Percentiles rank a stretch among this genome's conserved stretches.
These are phyloP conservation scores for Tinamus major DNA, from an alignment of 2,797 vertebrate genomes.

Conservation along the genomic window DNA sequence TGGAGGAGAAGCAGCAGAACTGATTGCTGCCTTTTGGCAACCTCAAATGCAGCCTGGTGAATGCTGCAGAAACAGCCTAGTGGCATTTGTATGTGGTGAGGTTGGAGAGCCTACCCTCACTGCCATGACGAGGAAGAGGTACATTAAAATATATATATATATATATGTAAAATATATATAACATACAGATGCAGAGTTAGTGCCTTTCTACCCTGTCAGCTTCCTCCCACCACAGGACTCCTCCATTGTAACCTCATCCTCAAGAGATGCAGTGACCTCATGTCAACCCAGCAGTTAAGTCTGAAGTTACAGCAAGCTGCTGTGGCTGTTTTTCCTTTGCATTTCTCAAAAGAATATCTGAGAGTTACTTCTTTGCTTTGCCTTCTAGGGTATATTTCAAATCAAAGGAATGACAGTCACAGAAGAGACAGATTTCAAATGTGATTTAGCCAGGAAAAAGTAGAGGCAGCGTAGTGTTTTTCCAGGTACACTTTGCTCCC, in stretches of 20 bases:
- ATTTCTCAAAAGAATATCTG: background rate
- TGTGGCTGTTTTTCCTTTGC: slow-evolving; percentile 56
- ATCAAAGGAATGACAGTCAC: background rate
- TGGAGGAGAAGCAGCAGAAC: background rate
- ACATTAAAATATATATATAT: background rate
- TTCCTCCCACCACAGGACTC: background rate
- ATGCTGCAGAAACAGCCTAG: accelerated
- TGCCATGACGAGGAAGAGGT: background rate
- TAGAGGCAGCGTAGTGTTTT: background rate
- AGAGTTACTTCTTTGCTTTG: background rate
- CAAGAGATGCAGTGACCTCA: background rate
- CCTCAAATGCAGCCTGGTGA: background rate
- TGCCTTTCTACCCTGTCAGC: background rate
- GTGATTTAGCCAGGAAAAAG: slow-evolving; percentile 37
- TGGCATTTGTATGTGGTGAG: background rate
- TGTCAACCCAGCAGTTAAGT: background rate
- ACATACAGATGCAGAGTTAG: background rate
- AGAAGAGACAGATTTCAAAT: slow-evolving; percentile 1
- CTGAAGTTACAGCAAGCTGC: background rate
- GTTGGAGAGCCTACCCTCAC: background rate
- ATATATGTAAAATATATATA: background rate
- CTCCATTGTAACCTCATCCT: accelerated
- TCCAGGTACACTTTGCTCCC: slow-evolving; percentile 34
- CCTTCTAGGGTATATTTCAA: slow-evolving; percentile 6
- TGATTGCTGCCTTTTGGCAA: background rate